Conservation (phyloP, 2,888 invertebrate genomes). For the Tenthredo notha region DNA sequence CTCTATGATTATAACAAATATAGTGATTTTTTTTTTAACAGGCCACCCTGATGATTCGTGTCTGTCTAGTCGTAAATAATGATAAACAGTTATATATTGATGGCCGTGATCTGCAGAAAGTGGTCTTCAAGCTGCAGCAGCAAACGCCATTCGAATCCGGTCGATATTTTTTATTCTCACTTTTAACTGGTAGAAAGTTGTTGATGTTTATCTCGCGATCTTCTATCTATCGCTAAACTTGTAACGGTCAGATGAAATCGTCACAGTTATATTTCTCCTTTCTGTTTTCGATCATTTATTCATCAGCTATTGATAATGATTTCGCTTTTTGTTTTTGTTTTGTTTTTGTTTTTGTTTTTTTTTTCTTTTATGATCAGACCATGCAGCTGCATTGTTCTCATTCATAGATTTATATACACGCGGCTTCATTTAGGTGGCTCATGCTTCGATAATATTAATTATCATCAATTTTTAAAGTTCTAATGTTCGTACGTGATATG, state of each 20-base stretch:
- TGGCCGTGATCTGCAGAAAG: conserved; percentile 14
- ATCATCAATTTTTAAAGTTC: conserved; percentile 1
- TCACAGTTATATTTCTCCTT: not conserved
- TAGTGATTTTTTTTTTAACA: not conserved
- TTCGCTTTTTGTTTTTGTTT: not conserved
- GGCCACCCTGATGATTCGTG: not conserved
- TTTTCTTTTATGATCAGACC: not conserved
- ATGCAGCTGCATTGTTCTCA: not conserved
- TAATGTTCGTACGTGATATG: conserved; percentile 24
- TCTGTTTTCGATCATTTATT: not conserved
- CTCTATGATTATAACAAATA: not conserved
- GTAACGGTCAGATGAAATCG: not conserved
- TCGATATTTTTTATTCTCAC: conserved; percentile 29
- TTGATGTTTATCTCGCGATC: conserved; percentile 20
- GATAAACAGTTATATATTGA: not conserved
- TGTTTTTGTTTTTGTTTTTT: too few species aligned
- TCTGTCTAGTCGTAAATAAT: not conserved
- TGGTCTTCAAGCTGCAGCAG: not conserved
- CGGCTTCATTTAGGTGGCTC: not conserved
- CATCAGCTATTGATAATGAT: not conserved
- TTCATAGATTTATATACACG: not conserved
- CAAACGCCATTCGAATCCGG: conserved; percentile 9
- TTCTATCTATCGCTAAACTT: not conserved
- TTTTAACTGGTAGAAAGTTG: conserved; percentile 32
- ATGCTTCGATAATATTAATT: conserved; percentile 31